Base-by-base conservation (phyloP, 2,888 invertebrate genomes). In the Cordilura impudica region DNA sequence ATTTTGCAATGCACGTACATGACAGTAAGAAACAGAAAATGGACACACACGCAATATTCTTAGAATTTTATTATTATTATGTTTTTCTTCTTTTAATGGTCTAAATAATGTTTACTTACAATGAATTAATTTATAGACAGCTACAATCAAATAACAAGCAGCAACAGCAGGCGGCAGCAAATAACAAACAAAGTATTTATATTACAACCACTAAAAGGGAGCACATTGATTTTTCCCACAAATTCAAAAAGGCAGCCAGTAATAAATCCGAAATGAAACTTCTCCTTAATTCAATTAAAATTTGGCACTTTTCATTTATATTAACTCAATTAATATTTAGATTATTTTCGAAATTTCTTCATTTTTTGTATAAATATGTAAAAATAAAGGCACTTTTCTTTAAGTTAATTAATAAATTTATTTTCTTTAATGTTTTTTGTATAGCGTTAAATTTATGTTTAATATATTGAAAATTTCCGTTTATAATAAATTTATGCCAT, bases 401-500 rank as follows among this genome's bases (percentile, higher is more conserved):
- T 56, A 26, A 39, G 19, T 43, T 49, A 23, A 21, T 47, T 5
- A 19, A 54, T 29, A 21, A 18, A n/a, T 14, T 35, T 2, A 21
- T 45, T 45, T 43, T 8, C 45, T 56, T 26, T 49, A 69, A n/a
- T 53, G 35, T n/a, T 26, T 26, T 26, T n/a, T 31, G 31, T 31
- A 31, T 39, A 39, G n/a, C n/a, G n/a, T 39, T 39, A n/a, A 39
- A 39, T 39, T n/a, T 58, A 7, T 26, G 29, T 47, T 72, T 23
- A 19, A 26, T 47, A 54, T 54, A 45, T 63, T 53, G 43, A 61
- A 53, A 29, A 60, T 39, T 54, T 70, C 60, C 31, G 35, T 72
- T 56, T 72, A n/a, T 35, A 29, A 63, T 63, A 47, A 72, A 47
- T 65, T 63, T 65, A 63, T 56, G 18, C 35, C 53, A 54, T 21